Conservation (phyloP, 2,113 vertebrate genomes). For the Sporophila hypoxantha region DNA sequence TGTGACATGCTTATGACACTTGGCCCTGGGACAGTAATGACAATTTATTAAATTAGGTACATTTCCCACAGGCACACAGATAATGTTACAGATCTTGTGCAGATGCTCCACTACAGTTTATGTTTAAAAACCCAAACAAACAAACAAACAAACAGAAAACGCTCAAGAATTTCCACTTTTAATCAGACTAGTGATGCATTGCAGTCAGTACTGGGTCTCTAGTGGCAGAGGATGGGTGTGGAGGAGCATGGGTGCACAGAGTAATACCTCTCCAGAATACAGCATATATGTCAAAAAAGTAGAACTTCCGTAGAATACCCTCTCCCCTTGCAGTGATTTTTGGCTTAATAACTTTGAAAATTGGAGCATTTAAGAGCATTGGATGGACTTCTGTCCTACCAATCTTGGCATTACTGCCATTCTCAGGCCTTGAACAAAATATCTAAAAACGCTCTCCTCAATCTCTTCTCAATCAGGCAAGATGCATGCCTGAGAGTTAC, state of each 20-base stretch:
- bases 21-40: not conserved
- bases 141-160: not conserved
- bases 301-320: not conserved
- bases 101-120: not conserved
- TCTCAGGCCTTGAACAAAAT: not conserved
- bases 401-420: not conserved
- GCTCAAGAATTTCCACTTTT: not conserved
- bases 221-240: not conserved
- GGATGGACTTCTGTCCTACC: not conserved
- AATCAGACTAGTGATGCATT: not conserved
- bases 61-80: not conserved
- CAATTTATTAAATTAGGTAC: not conserved
- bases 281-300: not conserved
- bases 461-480: not conserved
- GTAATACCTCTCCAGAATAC: not conserved
- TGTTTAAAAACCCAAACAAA: not conserved
- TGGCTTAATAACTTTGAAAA: not conserved
- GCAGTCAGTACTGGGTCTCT: not conserved
- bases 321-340: not conserved
- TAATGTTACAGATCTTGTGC: not conserved
- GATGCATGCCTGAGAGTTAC: accelerated
- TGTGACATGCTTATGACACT: not conserved
- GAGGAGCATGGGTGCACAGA: not conserved
- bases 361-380: not conserved
- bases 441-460: not conserved